Conservation (phyloP, 2,888 invertebrate species). For the Muscina levida region DNA sequence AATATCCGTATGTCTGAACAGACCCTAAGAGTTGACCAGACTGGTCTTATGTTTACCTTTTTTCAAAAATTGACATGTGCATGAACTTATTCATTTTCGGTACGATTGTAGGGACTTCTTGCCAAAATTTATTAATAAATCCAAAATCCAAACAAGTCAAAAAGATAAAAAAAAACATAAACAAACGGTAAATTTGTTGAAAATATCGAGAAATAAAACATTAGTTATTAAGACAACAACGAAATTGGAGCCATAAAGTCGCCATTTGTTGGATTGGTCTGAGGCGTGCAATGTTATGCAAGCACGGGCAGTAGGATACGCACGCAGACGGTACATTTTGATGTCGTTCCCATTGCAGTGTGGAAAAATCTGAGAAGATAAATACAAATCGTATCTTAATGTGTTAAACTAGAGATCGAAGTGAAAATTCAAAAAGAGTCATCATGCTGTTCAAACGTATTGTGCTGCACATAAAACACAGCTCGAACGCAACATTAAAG, state of each 20-base stretch:
- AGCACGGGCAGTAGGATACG: slow-evolving; percentile 23
- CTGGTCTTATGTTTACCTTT: no score
- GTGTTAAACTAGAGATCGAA: slow-evolving; percentile 18
- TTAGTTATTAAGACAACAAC: no score
- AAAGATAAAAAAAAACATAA: not conserved
- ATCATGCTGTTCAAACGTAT: slow-evolving; percentile 71
- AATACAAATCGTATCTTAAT: slow-evolving; percentile 4
- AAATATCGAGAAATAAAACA: no score
- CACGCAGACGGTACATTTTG: not conserved
- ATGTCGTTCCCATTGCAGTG: not conserved
- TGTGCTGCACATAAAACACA: slow-evolving; percentile 78
- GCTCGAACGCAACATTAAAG: slow-evolving; percentile 81
- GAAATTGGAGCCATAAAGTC: no score
- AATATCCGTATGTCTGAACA: no score
- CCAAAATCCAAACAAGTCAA: slow-evolving; percentile 12
- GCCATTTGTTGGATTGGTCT: not conserved
- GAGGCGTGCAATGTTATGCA: slow-evolving; percentile 51
- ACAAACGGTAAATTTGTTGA: no score
- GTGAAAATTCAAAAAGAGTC: not conserved
- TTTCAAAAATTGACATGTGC: no score
- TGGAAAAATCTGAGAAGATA: not conserved
- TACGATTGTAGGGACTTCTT: no score
- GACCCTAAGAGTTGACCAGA: no score
- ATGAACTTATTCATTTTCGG: no score
- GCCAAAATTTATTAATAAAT: not conserved